These are phyloP conservation scores for Vespertilio murinus DNA, from an alignment of 2,797 vertebrate genomes.

Conservation along the genomic window DNA sequence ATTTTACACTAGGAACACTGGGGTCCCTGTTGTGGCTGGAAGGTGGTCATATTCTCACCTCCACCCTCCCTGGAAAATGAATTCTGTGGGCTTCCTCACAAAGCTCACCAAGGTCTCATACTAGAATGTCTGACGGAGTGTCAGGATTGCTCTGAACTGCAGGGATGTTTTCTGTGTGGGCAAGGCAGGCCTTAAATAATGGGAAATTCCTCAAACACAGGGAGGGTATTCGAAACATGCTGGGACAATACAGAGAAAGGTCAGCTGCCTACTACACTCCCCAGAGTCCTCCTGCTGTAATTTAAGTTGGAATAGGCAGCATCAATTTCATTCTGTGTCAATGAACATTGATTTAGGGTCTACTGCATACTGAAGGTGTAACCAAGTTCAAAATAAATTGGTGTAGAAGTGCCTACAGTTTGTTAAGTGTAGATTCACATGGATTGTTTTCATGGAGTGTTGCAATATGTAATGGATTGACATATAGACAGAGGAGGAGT, in stretches of 20 bases:
- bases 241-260: neutral
- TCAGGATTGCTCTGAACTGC: neutral
- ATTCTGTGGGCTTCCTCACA: neutral
- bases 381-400: neutral
- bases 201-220: neutral
- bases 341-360: neutral
- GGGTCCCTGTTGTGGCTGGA: neutral
- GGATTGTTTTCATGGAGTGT: neutral
- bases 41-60: neutral
- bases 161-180: neutral
- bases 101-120: neutral
- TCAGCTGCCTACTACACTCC: neutral
- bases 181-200: neutral
- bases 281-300: neutral
- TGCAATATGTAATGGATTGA: neutral
- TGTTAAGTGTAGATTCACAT: neutral
- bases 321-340: neutral
- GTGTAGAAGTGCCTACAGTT: neutral
- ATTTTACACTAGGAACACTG: neutral
- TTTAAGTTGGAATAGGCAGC: neutral
- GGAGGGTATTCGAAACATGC: neutral
- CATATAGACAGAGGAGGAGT: neutral
- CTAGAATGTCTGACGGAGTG: neutral
- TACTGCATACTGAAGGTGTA: neutral
- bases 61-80: neutral